Conservation (phyloP, 2,113 vertebrate genomes). For the Oreotragus oreotragus region DNA sequence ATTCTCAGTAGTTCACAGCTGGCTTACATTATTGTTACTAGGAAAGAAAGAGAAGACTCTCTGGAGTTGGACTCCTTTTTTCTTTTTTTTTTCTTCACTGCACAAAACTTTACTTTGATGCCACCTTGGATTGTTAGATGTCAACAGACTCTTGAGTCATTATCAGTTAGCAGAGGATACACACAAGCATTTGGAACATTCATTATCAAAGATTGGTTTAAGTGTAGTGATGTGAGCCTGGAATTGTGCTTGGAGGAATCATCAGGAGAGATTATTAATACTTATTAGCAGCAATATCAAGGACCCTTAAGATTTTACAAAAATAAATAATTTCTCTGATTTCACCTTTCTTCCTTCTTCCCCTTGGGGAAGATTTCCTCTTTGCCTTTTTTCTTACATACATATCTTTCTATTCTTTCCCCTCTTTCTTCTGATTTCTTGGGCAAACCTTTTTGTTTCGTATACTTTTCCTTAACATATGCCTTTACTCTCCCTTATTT, state of each 20-base stretch:
- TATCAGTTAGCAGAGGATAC: neutral
- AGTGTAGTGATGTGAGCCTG: neutral
- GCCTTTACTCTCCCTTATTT: neutral
- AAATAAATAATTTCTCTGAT: neutral
- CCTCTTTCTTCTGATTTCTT: neutral
- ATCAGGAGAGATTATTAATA: neutral
- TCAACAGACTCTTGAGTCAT: neutral
- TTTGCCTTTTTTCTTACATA: neutral
- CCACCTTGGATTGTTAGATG: neutral
- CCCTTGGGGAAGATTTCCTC: neutral
- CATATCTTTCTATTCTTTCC: neutral
- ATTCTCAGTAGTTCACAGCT: neutral
- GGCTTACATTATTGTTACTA: neutral
- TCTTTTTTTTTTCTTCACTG: neutral
- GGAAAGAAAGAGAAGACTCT: neutral
- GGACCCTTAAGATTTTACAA: neutral
- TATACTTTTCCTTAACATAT: neutral
- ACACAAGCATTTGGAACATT: neutral
- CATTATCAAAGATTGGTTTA: neutral
- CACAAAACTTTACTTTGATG: neutral
- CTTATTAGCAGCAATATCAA: neutral
- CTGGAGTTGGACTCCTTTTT: neutral
- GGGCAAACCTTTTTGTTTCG: neutral
- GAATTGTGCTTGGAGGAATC: neutral
- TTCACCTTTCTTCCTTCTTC: neutral